A percentile compares a stretch with the other conserved stretches of the same genome.
phyloP scores from a whole-genome alignment of 2,113 vertebrate species.

The Gavia stellata region DNA sequence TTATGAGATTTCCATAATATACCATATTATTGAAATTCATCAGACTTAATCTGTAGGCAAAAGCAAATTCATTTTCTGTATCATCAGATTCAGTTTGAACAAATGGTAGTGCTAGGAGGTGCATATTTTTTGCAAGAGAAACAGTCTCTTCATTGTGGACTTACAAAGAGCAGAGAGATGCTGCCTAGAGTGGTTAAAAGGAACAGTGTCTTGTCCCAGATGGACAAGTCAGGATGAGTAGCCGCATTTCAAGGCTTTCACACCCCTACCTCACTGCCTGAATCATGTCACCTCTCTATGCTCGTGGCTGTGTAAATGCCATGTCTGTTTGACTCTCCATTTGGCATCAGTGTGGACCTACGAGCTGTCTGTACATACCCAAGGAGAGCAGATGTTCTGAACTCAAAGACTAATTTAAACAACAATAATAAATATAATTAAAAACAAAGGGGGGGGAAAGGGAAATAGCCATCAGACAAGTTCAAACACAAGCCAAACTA shows the following conservation, averaged over 20 bases:
- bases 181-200: not conserved
- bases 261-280: not conserved
- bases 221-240: not conserved
- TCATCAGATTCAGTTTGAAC: not conserved
- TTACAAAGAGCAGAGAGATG: not conserved
- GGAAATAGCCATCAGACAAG: not conserved
- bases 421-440: not conserved
- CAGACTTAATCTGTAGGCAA: not conserved
- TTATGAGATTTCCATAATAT: not conserved
- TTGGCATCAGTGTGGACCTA: not conserved
- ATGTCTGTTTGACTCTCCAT: not conserved
- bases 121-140: not conserved
- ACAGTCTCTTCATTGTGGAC: not conserved
- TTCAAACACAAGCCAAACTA: conserved; percentile 15
- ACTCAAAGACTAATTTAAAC: not conserved
- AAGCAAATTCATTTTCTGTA: not conserved
- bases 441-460: not conserved
- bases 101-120: rapidly evolving
- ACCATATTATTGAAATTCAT: not conserved
- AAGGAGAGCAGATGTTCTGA: not conserved
- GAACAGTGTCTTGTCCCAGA: not conserved
- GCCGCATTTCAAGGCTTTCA: not conserved
- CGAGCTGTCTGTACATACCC: not conserved
- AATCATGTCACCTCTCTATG: not conserved
- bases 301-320: not conserved